phyloP scores from a whole-genome alignment of 2,888 invertebrate genomes.

The Rapana venosa region DNA sequence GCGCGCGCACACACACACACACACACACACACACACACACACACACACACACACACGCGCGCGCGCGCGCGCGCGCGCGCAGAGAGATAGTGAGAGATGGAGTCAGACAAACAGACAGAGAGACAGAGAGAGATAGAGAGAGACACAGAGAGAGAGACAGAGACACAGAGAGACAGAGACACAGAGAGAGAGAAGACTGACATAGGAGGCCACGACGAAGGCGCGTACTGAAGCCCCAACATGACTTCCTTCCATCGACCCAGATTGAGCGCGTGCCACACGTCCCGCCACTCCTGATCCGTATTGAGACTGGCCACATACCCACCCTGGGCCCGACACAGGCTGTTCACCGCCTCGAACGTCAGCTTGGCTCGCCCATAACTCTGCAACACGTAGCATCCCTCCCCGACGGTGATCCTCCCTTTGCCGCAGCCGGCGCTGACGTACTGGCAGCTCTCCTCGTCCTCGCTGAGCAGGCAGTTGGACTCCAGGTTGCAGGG shows the following conservation, averaged over 20 bases:
- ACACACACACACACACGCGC: constrained; percentile 32
- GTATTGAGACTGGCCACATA: constrained; percentile 31
- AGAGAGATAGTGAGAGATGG: not conserved
- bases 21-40: constrained; percentile 42
- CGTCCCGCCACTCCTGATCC: not conserved
- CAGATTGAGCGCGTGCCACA: not conserved
- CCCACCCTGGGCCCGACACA: not conserved
- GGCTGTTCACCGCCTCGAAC: not conserved
- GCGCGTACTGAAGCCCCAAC: not conserved
- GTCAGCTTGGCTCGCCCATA: not conserved
- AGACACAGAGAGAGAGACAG: not conserved
- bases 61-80: not conserved
- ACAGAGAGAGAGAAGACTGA: not conserved
- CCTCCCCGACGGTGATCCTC: not conserved
- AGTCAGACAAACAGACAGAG: not conserved
- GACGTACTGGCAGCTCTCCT: not conserved
- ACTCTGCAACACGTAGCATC: constrained; percentile 2
- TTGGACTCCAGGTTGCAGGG: constrained; percentile 34
- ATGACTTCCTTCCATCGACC: not conserved
- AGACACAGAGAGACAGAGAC: constrained; percentile 25
- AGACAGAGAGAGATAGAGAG: not conserved
- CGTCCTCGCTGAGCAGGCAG: constrained; percentile 31
- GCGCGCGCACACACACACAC: constrained; percentile 1
- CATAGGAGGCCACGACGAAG: not conserved
- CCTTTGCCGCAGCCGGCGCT: not conserved